Evolutionary conservation across 2,888 invertebrate species (phyloP), one percentile per base, ranked within the genome.

Genomic region (Sesamia inferens): DNA sequence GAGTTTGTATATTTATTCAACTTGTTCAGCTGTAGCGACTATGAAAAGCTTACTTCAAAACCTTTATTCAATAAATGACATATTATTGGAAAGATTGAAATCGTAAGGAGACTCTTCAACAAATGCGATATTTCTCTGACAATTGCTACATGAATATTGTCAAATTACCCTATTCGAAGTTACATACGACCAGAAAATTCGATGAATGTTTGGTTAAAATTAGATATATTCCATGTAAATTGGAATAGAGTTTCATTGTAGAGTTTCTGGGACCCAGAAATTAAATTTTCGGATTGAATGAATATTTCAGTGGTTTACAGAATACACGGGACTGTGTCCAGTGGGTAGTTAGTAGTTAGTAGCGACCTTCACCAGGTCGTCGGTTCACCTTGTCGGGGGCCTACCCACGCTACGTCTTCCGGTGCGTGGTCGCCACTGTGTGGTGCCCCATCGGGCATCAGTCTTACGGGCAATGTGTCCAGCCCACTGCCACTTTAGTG

Each of bases 151-250:
- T 14, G 0, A 54, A 54, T n/a, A n/a, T 54, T 44, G 7, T 8
- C 16, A 63, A 47, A 39, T 16, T 8, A 16, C 39, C 5, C 44
- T 13, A 55, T 65, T 51, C 7, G 22, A 48, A 65, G 55, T 64
- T 22, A 22, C 11, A 31, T 31, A 24, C 55, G 10, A 63, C 11
- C 10, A 22, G 24, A 55, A 76, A 44, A 70, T 78, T 47, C 13
- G 14, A 63, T 59, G 5, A 6, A 72, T 59, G 58, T 22, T 68
- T 8, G 11, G 13, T 10, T 48, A 54, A 66, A 61, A 74, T 47
- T 31, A 57, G 47, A 31, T 47, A 16, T 2, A 19, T 31, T 57
- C 42, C 39, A 57, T 16, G 14, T 55, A 67, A 55, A 68, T 24
- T 39, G 0, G 16, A 55, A 51, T 39, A 10, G 11, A 7, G 51